Base-by-base conservation (phyloP, 2,113 vertebrate genomes). In the Planiliza haematocheilus region DNA sequence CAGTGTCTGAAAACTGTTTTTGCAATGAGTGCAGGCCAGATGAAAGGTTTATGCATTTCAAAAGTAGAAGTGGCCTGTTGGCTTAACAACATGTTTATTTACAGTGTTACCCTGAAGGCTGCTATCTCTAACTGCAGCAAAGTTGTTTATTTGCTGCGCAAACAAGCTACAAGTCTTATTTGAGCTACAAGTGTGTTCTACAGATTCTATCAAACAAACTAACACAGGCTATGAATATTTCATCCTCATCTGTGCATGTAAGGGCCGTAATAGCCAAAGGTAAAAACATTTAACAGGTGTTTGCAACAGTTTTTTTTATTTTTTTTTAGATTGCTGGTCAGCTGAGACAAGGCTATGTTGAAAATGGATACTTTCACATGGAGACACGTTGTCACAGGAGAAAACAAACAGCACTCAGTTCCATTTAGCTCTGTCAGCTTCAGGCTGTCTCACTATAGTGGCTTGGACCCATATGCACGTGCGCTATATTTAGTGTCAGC, bases 31-130 rank as follows among this genome's bases (percentile, higher is more conserved):
- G 24, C 9, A 8, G 12, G 41, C 11, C 24, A 10, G 7, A 61
- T 20, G 14, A 60, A 51, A 61, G 18, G 10, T 42, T 52, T 52
- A 46, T 10, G 16, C 46, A 50, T 45, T 59, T 80, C 8, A 77
- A 24, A 58, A 12, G 10, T 51, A 61, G 42, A 72, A 59, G 77
- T 48, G 14, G n/a, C 14, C 8, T 24, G 41, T 12, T 55, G 41
- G 38, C 41, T 43, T 82, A 18, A 48, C 49, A 43, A 20, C 24
- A n/a, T 10, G 34, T 55, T 55, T 69, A 36, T 81, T 63, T 21
- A 48, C 53, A 60, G 24, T 24, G 14, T 48, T 70, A 7, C 21
- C 24, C 42, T 53, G 24, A 37, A 49, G 42, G 60, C 41, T 59
- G 41, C 38, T 34, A 20, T 63, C 36, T 7, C 17, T 49, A 57